These are phyloP conservation scores for Chalcosyrphus nemorum DNA, from an alignment of 2,888 invertebrate species.

Conservation along the genomic window DNA sequence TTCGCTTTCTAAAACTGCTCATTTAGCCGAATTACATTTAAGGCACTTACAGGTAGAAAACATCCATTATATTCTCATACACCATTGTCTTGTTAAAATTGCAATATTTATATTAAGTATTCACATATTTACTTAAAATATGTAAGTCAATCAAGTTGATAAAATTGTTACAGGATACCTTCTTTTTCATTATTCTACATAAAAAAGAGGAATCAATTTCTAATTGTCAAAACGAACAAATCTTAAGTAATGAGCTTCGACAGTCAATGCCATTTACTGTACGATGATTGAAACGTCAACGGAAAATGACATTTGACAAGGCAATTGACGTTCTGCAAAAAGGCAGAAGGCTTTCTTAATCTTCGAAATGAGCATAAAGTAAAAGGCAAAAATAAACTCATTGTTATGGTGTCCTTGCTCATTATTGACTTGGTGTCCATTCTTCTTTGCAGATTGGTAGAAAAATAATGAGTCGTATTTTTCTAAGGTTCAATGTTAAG, in stretches of 20 bases:
- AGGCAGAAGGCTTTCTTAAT: conserved; percentile 15
- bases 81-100: too few species aligned
- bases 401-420: background rate
- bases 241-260: background rate
- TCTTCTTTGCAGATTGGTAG: background rate
- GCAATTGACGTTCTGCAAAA: background rate
- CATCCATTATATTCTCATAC: too few species aligned
- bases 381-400: conserved; percentile 4
- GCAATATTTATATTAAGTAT: too few species aligned
- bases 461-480: conserved; percentile 35
- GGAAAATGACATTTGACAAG: background rate
- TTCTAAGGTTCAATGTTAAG: conserved; percentile 40
- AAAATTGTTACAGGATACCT: too few species aligned
- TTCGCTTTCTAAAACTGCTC: too few species aligned
- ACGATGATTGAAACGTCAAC: conserved; percentile 26
- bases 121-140: too few species aligned
- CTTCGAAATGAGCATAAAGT: conserved; percentile 3
- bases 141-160: too few species aligned
- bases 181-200: too few species aligned
- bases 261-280: background rate
- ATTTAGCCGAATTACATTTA: too few species aligned
- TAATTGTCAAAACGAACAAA: background rate
- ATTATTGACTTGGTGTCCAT: conserved; percentile 35
- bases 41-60: too few species aligned
- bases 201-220: background rate